phyloP scores from a whole-genome alignment of 1,140 invertebrate species.

The Coelopa frigida region DNA sequence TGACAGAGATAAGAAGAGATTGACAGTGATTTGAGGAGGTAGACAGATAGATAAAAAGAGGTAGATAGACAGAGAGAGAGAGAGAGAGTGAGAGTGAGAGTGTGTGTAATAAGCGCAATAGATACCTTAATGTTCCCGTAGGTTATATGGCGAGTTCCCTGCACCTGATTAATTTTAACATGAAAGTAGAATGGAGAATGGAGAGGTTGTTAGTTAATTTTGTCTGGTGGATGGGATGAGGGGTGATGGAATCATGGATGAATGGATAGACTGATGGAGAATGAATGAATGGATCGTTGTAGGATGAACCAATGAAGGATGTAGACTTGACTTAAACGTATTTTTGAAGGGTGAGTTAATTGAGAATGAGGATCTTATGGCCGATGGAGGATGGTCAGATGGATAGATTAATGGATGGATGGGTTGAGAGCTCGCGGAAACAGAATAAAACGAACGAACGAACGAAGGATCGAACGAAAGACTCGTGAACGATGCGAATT shows the following conservation, averaged over 20 bases:
- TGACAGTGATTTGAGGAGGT: no score
- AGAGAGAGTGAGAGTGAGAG: constrained; percentile 12
- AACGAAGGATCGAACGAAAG: background rate
- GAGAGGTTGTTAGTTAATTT: background rate
- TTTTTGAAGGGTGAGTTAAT: no score
- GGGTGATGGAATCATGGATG: background rate
- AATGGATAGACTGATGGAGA: background rate
- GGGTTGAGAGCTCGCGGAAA: background rate
- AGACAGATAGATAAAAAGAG: background rate
- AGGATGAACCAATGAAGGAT: no score
- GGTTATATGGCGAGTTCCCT: constrained; percentile 45
- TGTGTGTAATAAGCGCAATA: constrained; percentile 33
- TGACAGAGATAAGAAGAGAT: no score
- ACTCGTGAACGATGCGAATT: background rate
- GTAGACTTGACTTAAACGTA: no score
- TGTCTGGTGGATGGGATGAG: background rate
- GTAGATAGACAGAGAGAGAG: constrained; percentile 3
- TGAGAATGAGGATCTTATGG: no score
- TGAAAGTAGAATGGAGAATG: constrained; percentile 12
- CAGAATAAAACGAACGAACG: background rate
- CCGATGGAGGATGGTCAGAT: background rate
- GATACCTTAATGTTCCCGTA: constrained; percentile 45
- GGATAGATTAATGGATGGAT: background rate
- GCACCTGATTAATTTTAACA: constrained; percentile 41
- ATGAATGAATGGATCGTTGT: background rate